Conservation (phyloP, 1,140 invertebrate genomes). For the Centruroides sculpturatus region DNA sequence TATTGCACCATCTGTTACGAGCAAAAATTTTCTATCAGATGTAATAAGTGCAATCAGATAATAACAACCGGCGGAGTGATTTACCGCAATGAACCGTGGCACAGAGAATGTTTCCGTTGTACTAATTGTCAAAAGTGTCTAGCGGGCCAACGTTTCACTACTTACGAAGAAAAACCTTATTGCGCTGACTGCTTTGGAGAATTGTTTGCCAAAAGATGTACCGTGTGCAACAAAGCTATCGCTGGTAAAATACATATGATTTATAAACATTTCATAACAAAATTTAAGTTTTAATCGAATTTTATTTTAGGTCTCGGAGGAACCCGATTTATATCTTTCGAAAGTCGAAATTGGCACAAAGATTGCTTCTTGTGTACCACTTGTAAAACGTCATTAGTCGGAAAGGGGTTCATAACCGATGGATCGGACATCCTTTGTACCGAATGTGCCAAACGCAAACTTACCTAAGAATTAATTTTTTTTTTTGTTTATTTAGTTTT, state of each 20-base stretch:
- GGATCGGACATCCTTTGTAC: too few relatives aligned
- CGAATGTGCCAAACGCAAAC: too few relatives aligned
- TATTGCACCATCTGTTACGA: constrained; percentile 99
- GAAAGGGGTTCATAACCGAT: too few relatives aligned
- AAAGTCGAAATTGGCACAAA: too few relatives aligned
- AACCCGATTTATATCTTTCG: too few relatives aligned
- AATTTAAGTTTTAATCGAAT: too few relatives aligned
- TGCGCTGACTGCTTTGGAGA: constrained; percentile 40
- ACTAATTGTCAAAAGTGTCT: constrained; percentile 34
- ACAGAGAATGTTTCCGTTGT: constrained; percentile 38
- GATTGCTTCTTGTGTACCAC: too few relatives aligned
- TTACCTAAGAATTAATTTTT: too few relatives aligned
- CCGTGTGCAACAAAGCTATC: constrained; percentile 35
- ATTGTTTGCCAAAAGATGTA: constrained; percentile 39
- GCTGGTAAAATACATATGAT: constrained; percentile 17
- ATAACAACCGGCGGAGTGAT: constrained; percentile 39
- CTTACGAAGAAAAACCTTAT: constrained; percentile 39
- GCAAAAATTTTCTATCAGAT: constrained; percentile 92
- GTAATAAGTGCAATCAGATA: constrained; percentile 80
- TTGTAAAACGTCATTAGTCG: too few relatives aligned
- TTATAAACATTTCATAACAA: too few relatives aligned
- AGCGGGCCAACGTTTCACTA: constrained; percentile 39
- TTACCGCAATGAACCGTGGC: constrained; percentile 39
- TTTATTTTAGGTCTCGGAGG: too few relatives aligned
- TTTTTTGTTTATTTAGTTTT: too few relatives aligned